Percentiles rank a stretch among this genome's conserved stretches.
These are phyloP conservation scores for Melanotaenia boesemani DNA, from an alignment of 2,797 vertebrate species.

Conservation along the genomic window DNA sequence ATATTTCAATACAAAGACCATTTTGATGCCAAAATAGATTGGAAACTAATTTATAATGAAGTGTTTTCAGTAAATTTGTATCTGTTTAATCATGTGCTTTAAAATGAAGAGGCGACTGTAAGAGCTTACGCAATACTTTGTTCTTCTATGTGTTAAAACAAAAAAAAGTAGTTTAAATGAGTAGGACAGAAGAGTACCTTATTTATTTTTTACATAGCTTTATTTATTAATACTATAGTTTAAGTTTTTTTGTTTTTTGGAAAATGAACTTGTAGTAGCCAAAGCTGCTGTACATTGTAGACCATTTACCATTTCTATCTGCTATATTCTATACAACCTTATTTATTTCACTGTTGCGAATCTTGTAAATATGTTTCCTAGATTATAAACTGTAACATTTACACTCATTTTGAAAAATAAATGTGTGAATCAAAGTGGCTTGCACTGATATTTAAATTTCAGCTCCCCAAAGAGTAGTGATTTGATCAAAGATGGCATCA, in stretches of 20 bases:
- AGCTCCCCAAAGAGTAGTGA: conserved; percentile 21
- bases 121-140: conserved; percentile 74
- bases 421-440: conserved; percentile 74
- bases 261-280: conserved; percentile 78
- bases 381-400: conserved; percentile 82
- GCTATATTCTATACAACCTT: conserved; percentile 80
- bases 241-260: conserved; percentile 64
- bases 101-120: conserved; percentile 77
- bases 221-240: conserved; percentile 89
- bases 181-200: conserved; percentile 84
- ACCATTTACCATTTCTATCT: conserved; percentile 81
- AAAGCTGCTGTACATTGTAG: conserved; percentile 86
- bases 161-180: conserved; percentile 80
- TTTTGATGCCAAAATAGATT: conserved; percentile 72
- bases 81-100: conserved; percentile 76
- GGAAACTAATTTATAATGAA: conserved; percentile 65
- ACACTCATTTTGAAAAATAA: conserved; percentile 84
- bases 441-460: conserved; percentile 12
- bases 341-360: conserved; percentile 85
- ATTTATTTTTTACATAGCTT: conserved; percentile 90
- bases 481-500: conserved; percentile 43
- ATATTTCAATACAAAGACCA: conserved; percentile 61
- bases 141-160: conserved; percentile 74
- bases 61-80: conserved; percentile 70
- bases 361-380: conserved; percentile 83